Base-by-base conservation (phyloP, 2,797 vertebrate genomes). In the Momotus momota region DNA sequence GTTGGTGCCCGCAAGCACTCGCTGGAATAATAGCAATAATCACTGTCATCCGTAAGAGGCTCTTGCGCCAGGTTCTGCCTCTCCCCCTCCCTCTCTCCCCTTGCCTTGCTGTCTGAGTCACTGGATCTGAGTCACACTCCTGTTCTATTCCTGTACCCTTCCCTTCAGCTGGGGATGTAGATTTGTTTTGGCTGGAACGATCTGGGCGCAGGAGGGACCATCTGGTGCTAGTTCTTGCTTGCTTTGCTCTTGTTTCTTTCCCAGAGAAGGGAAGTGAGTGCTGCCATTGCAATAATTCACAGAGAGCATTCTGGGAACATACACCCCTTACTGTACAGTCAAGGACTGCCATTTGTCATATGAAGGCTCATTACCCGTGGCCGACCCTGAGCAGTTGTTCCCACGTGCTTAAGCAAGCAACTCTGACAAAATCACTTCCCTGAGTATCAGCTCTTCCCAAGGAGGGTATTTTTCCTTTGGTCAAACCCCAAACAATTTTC, bases 91-190 rank as follows among this genome's bases (percentile, higher is more conserved):
- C 96, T 96, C 80, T 85, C 94, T 93, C 97, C 84, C 86, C 84
- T 90, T 17, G 79, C 65, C 86, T 95, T 95, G 91, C 96, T 48
- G 33, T 93, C 93, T 98, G 97, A 98, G 96, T 98, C 97, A 97
- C 90, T 94, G 96, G 61, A 94, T 94, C 96, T 97, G 97, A 98
- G 94, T 98, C 97, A 98, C 97, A 90, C 94, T 97, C 92, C 90
- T 83, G 94, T 90, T 81, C 86, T 96, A 96, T 97, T 97, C 95
- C 90, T 97, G 94, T 95, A 88, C 86, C 83, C 87, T 95, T 93
- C 86, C 69, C 91, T 94, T 95, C 94, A 89, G 91, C 92, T 82
- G 85, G 95, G 78, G 93, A 95, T 73, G 90, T 95, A 97, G 94
- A 97, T 96, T 96, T 93, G 83, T 96, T 97, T 96, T 92, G 96